These are phyloP conservation scores for Hemicrepidius hirtus DNA, from an alignment of 2,888 invertebrate species.

Conservation along the genomic window DNA sequence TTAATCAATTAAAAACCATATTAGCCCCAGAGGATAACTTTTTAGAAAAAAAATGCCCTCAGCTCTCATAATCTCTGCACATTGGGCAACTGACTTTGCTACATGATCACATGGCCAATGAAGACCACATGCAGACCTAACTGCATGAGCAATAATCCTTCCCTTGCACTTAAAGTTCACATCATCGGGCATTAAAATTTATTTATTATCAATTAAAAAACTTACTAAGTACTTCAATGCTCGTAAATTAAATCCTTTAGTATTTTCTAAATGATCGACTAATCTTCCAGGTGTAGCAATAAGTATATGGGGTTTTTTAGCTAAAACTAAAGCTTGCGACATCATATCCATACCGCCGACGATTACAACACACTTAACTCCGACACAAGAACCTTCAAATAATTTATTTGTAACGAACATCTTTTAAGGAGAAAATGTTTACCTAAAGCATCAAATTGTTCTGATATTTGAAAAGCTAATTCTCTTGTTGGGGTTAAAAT, in stretches of 20 bases:
- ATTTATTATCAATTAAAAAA: constrained; percentile 47
- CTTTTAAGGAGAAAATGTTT: constrained; percentile 65
- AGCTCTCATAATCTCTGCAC: too few species aligned
- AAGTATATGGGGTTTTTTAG: constrained; percentile 97
- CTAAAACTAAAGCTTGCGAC: constrained; percentile 91
- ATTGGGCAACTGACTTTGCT: too few species aligned
- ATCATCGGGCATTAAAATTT: constrained; percentile 11
- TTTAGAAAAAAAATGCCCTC: too few species aligned
- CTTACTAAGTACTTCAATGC: constrained; percentile 90
- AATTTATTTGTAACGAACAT: not conserved
- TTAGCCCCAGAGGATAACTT: too few species aligned
- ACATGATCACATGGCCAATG: not conserved
- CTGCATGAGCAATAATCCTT: too few species aligned
- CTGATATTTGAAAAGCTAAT: constrained; percentile 97
- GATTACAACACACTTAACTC: constrained; percentile 96
- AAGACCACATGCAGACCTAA: constrained; percentile 4
- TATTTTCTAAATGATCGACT: constrained; percentile 97
- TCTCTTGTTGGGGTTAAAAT: constrained; percentile 98
- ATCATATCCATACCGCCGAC: constrained; percentile 99
- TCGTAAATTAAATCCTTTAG: constrained; percentile 96
- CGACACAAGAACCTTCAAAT: constrained; percentile 91
- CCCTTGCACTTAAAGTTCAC: too few species aligned
- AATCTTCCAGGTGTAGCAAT: constrained; percentile 97
- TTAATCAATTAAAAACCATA: too few species aligned
- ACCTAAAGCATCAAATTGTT: constrained; percentile 98